Base-by-base conservation (phyloP, 2,113 vertebrate genomes). In the Guaruba guarouba region DNA sequence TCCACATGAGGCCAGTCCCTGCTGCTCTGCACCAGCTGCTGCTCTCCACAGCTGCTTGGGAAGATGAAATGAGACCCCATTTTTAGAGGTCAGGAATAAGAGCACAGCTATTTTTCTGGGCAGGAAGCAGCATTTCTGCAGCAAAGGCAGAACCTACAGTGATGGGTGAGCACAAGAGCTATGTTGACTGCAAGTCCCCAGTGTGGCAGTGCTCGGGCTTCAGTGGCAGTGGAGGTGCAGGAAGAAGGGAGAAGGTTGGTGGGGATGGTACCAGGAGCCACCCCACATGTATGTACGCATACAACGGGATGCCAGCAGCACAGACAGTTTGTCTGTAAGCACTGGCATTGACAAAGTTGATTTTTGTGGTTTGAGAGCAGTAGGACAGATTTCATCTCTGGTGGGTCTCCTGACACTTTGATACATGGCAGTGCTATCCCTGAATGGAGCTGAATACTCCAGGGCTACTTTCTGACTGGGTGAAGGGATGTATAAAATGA, bases 361-460 rank as follows among this genome's bases (percentile, higher is more conserved):
- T 96, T 86, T 28, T 61, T 57, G 85, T 88, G 71, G 51, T 91
- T 92, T 71, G 96, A 93, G 95, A 87, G 88, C 82, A 95, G 95
- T 92, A 87, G 96, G 97, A 92, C 85, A 96, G 94, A 86, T 95
- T 96, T 94, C 95, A 93, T 96, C 93, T 97, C 95, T 97, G 96
- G 83, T 97, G 90, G 92, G 70, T 94, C 91, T 97, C 74, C 85
- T 98, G 97, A 95, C 97, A 98, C 91, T 97, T 96, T 97, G 97
- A 97, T 97, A 80, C 98, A 97, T 97, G 93, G 91, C 96, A 75
- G 83, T 86, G 94, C 96, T 96, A 48, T 97, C 93, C 97, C 97
- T 96, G 96, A 91, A 54, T 71, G 86, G 94, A 97, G 94, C 95
- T 96, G 66, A 96, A 79, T 88, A 96, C 97, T 98, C 96, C 89